Evolutionary conservation across 2,888 invertebrate genomes (phyloP).

Genomic region (Lapara coniferarum): DNA sequence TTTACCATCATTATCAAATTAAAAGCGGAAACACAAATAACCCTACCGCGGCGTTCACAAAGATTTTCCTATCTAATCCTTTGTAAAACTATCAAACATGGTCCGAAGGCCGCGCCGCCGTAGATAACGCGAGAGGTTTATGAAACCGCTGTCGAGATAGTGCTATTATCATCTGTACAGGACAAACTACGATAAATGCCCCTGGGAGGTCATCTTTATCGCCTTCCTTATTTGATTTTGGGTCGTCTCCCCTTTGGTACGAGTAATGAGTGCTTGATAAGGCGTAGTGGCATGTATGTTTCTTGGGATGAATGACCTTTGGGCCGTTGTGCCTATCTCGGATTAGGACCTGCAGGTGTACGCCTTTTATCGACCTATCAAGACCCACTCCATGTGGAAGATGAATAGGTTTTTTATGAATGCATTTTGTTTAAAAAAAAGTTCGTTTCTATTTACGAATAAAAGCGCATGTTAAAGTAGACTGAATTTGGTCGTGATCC

Average conservation of each 20-base stretch:
- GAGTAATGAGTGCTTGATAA: slow-evolving; percentile 43
- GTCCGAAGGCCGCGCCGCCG: slow-evolving; percentile 36
- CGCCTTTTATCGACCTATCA: too few relatives aligned
- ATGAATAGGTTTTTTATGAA: too few relatives aligned
- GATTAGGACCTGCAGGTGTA: neutral
- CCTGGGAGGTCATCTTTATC: slow-evolving; percentile 51
- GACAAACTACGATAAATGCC: slow-evolving; percentile 46
- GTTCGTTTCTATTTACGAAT: too few relatives aligned
- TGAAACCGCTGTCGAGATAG: slow-evolving; percentile 50
- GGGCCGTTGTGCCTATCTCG: neutral
- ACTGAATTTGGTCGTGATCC: too few relatives aligned
- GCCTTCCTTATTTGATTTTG: slow-evolving; percentile 55
- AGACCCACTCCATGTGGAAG: too few relatives aligned
- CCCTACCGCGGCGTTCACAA: slow-evolving; percentile 11
- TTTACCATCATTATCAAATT: neutral
- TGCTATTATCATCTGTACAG: slow-evolving; percentile 44
- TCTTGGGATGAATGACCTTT: slow-evolving; percentile 8
- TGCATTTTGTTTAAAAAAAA: too few relatives aligned
- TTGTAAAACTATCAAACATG: slow-evolving; percentile 43
- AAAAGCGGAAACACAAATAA: neutral
- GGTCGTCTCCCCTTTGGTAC: slow-evolving; percentile 42
- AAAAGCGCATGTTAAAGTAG: too few relatives aligned
- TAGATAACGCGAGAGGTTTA: slow-evolving; percentile 50
- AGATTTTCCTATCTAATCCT: slow-evolving; percentile 26
- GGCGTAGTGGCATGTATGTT: slow-evolving; percentile 9